Conservation (phyloP, 1,140 invertebrate genomes). For the Formica selysi region DNA sequence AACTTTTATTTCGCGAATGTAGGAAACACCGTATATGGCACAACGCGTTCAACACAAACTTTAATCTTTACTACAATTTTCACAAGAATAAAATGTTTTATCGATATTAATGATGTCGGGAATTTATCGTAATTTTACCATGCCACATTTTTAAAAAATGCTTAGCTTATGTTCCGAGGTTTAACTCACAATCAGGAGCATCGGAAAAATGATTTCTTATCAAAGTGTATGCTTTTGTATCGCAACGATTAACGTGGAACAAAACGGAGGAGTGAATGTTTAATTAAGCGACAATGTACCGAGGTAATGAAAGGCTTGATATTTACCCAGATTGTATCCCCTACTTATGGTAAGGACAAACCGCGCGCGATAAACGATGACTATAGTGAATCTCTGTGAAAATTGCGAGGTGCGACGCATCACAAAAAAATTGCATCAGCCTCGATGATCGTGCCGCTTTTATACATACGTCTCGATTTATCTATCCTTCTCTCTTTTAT, state of each 20-base stretch:
- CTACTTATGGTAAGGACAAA: conserved; percentile 34
- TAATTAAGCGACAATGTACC: conserved; percentile 32
- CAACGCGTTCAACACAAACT: no score
- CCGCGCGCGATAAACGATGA: conserved; percentile 66
- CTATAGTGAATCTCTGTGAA: conserved; percentile 64
- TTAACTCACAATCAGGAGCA: not conserved
- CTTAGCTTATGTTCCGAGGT: not conserved
- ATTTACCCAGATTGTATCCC: conserved; percentile 7
- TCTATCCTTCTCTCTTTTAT: conserved; percentile 30
- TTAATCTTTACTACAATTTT: no score
- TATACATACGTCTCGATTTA: conserved; percentile 56
- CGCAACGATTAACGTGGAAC: conserved; percentile 36
- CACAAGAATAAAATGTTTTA: no score
- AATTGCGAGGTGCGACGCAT: conserved; percentile 55
- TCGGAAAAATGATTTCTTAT: not conserved
- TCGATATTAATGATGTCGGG: no score
- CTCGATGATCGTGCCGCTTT: conserved; percentile 67
- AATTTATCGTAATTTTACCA: not conserved
- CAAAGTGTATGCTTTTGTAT: not conserved
- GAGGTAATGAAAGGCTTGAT: conserved; percentile 37
- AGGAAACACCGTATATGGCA: no score
- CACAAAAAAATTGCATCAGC: conserved; percentile 71
- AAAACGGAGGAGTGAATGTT: conserved; percentile 44
- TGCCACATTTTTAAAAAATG: not conserved
- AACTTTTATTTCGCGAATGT: no score